Percentiles rank a stretch among this genome's conserved stretches.
Evolutionary conservation across 2,797 vertebrate genomes (phyloP).

Genomic region (Arnoldichthys spilopterus): DNA sequence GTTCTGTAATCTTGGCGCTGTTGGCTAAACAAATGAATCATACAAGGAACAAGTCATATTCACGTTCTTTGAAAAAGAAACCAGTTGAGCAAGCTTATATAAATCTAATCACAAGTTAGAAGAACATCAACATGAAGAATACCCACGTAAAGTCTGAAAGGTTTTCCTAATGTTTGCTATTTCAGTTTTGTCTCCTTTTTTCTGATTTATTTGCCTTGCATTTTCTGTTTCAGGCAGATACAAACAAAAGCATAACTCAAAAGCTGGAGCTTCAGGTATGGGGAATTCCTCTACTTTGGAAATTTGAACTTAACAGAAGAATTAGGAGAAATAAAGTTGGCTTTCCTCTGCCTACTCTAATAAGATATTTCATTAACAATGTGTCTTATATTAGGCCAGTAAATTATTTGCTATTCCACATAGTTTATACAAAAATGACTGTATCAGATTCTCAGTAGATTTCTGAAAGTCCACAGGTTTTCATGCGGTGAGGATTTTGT

Average conservation of each 20-base stretch:
- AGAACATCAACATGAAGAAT: slow-evolving; percentile 50
- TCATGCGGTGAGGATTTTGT: not conserved
- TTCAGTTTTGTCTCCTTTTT: slow-evolving; percentile 65
- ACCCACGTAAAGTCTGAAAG: slow-evolving; percentile 24
- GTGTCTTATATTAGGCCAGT: not conserved
- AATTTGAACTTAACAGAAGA: slow-evolving; percentile 34
- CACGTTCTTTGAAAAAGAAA: not conserved
- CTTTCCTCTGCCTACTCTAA: not conserved
- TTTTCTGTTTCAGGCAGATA: slow-evolving; percentile 89
- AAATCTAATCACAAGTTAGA: not conserved
- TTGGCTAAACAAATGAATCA: not conserved
- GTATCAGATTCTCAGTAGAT: not conserved
- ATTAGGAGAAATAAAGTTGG: slow-evolving; percentile 42
- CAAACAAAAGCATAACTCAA: slow-evolving; percentile 90
- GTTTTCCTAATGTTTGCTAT: slow-evolving; percentile 43
- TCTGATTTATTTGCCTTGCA: slow-evolving; percentile 66
- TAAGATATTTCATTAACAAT: not conserved
- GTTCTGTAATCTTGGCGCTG: not conserved
- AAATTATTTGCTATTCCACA: not conserved
- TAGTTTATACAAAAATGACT: not conserved
- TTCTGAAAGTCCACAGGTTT: not conserved
- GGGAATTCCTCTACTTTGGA: slow-evolving; percentile 59
- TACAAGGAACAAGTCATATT: not conserved
- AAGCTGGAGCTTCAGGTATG: slow-evolving; percentile 83
- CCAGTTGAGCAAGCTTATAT: not conserved